Evolutionary conservation across 2,113 vertebrate species (phyloP), one percentile per base, ranked within the genome.

Genomic region (Gasterosteus nipponicus): DNA sequence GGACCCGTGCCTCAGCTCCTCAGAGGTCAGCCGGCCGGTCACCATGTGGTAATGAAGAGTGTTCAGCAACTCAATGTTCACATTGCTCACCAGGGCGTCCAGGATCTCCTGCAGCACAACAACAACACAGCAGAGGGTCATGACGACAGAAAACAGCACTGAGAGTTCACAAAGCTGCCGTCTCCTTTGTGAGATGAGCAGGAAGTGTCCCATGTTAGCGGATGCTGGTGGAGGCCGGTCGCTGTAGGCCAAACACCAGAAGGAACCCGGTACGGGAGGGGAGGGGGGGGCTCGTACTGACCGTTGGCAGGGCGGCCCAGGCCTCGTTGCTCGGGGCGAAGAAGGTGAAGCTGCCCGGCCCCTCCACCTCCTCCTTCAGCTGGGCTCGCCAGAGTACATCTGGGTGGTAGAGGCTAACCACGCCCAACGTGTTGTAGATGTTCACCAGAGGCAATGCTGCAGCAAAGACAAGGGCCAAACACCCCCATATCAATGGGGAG

Each of bases 31-130:
- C 0, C 98, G 90, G 47, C 91, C 94, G 92, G 95, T 93, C 73
- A 98, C 95, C 98, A 99, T 99, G 90, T 99, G 98, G 91, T 98
- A 99, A 41, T 98, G 97, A 8, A 99, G 95, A 42, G 97, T 96
- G 0, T 99, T 99, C 63, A 99, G 94, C 80, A 99, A 94, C 92
- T 99, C 98, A 1, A 99, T 98, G 93, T 99, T 99, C 56, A 99
- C 97, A 0, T 99, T 99, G 80, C 97, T 99, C 76, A 99, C 97
- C 85, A 99, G 93, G 22, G 98, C 97, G 46, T 99, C 98, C 85
- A 99, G 89, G 69, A 97, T 96, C 93, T 99, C 98, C 98, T 99
- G 87, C 77, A 84, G 26, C 51, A n/a, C 49, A 10, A 51, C 49
- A 22, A 53, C 51, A 10, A 54, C 53, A 22, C 49, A 54, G 12